Evolutionary conservation across 2,113 vertebrate genomes (phyloP), one percentile per base, ranked within the genome.

Genomic region (Cavia porcellus): DNA sequence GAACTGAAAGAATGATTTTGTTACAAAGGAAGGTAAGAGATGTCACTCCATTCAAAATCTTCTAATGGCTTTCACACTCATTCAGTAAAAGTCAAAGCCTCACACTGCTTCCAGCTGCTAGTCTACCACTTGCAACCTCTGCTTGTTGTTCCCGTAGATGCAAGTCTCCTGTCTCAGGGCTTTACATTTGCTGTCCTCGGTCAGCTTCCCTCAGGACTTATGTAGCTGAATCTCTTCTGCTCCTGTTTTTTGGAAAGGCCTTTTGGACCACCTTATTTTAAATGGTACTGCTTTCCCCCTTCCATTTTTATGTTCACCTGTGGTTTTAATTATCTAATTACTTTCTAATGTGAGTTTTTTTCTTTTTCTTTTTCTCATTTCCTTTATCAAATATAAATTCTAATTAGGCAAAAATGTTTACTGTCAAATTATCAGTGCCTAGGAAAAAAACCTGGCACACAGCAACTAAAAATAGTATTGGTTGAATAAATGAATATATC

Each of bases 221-320:
- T 4, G 81, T 5, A 77, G 61, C 3, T 12, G 5, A 92, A 61
- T 50, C 13, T 32, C 30, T 13, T 79, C 4, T 5, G 14, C 45
- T 83, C 77, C 74, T 91, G 85, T 25, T 77, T 89, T 95, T 32
- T 59, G 52, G 22, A 30, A 90, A 95, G 70, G 32, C 5, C 47
- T 86, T 79, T 74, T 38, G 83, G 74, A 86, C 10, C 12, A n/a
- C 5, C 13, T 75, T 62, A 90, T 64, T 96, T 90, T 72, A 95
- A 86, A 86, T 22, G 50, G 50, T 32, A 92, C 9, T n/a, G 7
- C 5, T 35, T 42, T 80, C 66, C 30, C 25, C 6, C 92, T 81
- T 81, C 35, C 25, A 93, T 45, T 32, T 80, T 96, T 64, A 66
- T 81, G 87, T 96, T 93, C 92, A 86, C 38, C 17, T 61, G 79